phyloP scores from a whole-genome alignment of 1,140 invertebrate genomes.

The Trigoniulus corallinus region DNA sequence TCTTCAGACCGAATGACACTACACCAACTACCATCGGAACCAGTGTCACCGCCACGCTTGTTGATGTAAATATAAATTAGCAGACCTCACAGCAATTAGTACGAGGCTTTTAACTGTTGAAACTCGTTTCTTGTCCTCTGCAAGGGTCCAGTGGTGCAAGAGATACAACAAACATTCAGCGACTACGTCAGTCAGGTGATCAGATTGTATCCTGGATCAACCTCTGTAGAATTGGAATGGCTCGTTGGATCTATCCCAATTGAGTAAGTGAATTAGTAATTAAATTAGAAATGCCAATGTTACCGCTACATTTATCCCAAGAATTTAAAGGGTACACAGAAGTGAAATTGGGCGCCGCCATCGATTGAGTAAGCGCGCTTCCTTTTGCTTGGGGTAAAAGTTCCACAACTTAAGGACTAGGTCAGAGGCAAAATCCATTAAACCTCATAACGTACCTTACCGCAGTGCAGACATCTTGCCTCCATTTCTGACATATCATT shows the following conservation, averaged over 20 bases:
- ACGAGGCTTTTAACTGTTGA: not conserved
- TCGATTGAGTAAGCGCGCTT: too few relatives aligned
- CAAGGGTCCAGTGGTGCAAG: constrained; percentile 49
- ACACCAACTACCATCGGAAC: not conserved
- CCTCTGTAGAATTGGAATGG: constrained; percentile 73
- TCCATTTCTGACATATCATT: too few relatives aligned
- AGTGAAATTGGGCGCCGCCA: too few relatives aligned
- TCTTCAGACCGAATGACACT: constrained; percentile 51
- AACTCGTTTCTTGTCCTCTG: not conserved
- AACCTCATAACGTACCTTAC: too few relatives aligned
- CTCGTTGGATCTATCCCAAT: constrained; percentile 81
- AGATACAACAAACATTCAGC: constrained; percentile 57
- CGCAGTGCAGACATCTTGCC: not conserved
- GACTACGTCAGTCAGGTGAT: constrained; percentile 68
- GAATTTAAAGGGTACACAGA: too few relatives aligned
- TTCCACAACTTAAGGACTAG: too few relatives aligned
- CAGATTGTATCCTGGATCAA: constrained; percentile 45
- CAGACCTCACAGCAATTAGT: not conserved
- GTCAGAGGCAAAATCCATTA: too few relatives aligned
- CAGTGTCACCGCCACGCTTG: not conserved
- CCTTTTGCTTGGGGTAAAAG: too few relatives aligned
- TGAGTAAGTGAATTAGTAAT: constrained; percentile 15
- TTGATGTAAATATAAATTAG: not conserved
- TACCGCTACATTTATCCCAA: too few relatives aligned
- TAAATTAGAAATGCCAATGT: too few relatives aligned